Conservation (phyloP, 1,140 invertebrate genomes). For the Drosophila fuyamai region DNA sequence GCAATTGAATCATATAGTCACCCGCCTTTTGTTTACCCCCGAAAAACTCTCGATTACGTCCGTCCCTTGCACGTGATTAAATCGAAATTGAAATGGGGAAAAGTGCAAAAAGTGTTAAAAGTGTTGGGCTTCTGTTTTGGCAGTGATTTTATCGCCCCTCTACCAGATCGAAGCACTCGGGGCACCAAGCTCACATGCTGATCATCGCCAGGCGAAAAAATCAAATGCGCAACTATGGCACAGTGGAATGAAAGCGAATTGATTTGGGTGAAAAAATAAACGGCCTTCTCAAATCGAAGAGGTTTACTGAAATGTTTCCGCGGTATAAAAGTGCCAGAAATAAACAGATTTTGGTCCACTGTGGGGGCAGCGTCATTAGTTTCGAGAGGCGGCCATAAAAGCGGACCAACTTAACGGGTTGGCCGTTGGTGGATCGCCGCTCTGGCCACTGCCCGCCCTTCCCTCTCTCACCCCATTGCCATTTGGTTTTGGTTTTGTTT, state of each 20-base stretch:
- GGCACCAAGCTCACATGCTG: neutral
- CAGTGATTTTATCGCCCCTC: constrained; percentile 33
- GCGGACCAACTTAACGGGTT: constrained; percentile 56
- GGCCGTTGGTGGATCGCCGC: constrained; percentile 27
- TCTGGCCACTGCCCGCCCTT: neutral
- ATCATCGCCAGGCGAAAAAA: constrained; percentile 14
- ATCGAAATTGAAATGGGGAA: constrained; percentile 36
- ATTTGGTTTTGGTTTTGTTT: constrained; percentile 8
- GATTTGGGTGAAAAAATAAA: too few relatives aligned
- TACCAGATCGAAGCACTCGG: constrained; percentile 14
- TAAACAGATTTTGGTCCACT: constrained; percentile 7
- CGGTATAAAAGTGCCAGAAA: neutral
- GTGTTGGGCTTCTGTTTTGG: constrained; percentile 47
- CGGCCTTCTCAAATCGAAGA: too few relatives aligned
- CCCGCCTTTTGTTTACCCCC: constrained; percentile 17
- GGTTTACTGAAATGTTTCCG: too few relatives aligned
- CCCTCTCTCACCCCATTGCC: neutral
- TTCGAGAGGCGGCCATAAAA: constrained; percentile 45
- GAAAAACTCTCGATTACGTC: constrained; percentile 17
- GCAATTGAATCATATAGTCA: constrained; percentile 8
- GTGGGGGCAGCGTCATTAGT: constrained; percentile 23
- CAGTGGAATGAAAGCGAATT: constrained; percentile 7
- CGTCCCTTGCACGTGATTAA: constrained; percentile 25
- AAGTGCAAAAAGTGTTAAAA: constrained; percentile 35
- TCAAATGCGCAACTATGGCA: constrained; percentile 26